Conservation (phyloP, 2,797 vertebrate species). For the Rachycentron canadum region DNA sequence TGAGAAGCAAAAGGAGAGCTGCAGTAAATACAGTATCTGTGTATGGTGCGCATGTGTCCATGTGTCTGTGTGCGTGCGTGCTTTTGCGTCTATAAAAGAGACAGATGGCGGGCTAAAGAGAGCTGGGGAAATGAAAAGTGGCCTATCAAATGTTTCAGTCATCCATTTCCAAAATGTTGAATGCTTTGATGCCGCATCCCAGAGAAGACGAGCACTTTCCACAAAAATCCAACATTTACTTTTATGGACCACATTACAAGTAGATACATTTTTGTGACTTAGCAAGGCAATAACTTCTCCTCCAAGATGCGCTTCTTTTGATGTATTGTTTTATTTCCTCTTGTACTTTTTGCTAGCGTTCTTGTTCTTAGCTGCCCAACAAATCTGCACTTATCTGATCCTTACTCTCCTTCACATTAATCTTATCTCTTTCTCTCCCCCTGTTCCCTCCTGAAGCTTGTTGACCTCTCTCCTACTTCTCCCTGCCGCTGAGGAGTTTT, state of each 20-base stretch:
- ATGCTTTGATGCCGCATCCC: slow-evolving; percentile 45
- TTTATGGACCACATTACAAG: slow-evolving; percentile 53
- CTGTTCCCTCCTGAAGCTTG: slow-evolving; percentile 38
- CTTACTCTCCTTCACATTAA: slow-evolving; percentile 50
- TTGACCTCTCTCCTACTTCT: slow-evolving; percentile 64
- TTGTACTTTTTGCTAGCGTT: slow-evolving; percentile 32
- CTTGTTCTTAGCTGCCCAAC: slow-evolving; percentile 48
- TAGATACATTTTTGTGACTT: slow-evolving; percentile 49
- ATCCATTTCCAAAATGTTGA: slow-evolving; percentile 54
- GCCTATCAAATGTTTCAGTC: slow-evolving; percentile 58
- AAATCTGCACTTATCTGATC: slow-evolving; percentile 59
- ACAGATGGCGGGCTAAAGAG: slow-evolving; percentile 60
- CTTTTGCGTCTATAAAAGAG: slow-evolving; percentile 52
- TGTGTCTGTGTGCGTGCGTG: neutral
- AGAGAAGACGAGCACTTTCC: slow-evolving; percentile 29
- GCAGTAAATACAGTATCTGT: slow-evolving; percentile 20
- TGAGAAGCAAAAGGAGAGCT: slow-evolving; percentile 25
- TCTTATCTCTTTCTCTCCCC: slow-evolving; percentile 37
- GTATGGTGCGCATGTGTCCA: neutral
- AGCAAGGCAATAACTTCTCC: slow-evolving; percentile 39
- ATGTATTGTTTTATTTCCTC: slow-evolving; percentile 63
- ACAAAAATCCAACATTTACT: slow-evolving; percentile 54
- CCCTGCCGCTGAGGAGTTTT: slow-evolving; percentile 69
- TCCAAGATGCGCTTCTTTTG: slow-evolving; percentile 45
- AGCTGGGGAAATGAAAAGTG: slow-evolving; percentile 58